These are phyloP conservation scores for Xiphydria camelus DNA, from an alignment of 2,888 invertebrate species.

Conservation along the genomic window DNA sequence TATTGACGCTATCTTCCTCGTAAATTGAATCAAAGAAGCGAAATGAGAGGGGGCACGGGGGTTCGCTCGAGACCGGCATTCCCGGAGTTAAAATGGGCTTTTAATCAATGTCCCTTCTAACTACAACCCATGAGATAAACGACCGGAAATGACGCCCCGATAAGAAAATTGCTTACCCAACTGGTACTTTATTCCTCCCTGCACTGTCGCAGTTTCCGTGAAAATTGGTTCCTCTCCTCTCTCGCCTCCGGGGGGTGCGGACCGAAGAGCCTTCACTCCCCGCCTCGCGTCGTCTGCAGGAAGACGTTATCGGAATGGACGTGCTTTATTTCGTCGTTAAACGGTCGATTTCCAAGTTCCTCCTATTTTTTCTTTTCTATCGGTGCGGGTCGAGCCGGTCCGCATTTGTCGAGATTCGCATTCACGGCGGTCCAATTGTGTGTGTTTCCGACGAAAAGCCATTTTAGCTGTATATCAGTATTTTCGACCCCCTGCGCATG, in stretches of 20 bases:
- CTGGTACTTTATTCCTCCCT: slow-evolving; percentile 19
- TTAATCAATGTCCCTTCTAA: slow-evolving; percentile 50
- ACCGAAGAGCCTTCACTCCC: slow-evolving; percentile 8
- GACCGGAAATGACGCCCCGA: slow-evolving; percentile 53
- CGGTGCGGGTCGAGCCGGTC: too few relatives aligned
- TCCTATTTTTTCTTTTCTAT: too few relatives aligned
- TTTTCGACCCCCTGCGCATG: too few relatives aligned
- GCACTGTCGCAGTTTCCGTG: slow-evolving; percentile 24
- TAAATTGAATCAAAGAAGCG: slow-evolving; percentile 54
- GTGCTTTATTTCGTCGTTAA: slow-evolving; percentile 13
- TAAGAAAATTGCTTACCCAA: slow-evolving; percentile 52
- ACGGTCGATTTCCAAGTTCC: too few relatives aligned
- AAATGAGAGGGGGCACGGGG: slow-evolving; percentile 34
- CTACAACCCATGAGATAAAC: slow-evolving; percentile 52
- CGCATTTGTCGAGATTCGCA: too few relatives aligned
- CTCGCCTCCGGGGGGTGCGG: slow-evolving; percentile 14
- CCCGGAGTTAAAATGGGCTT: slow-evolving; percentile 47
- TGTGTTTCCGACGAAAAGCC: too few relatives aligned
- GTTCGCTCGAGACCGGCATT: slow-evolving; percentile 15
- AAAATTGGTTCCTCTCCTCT: slow-evolving; percentile 39
- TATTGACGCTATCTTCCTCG: slow-evolving; percentile 45
- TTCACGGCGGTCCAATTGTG: too few relatives aligned
- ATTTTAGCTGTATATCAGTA: too few relatives aligned
- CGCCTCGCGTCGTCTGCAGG: slow-evolving; percentile 16
- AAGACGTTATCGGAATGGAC: slow-evolving; percentile 37